Conservation (phyloP, 2,888 invertebrate genomes). For the Trachelus tabidus region DNA sequence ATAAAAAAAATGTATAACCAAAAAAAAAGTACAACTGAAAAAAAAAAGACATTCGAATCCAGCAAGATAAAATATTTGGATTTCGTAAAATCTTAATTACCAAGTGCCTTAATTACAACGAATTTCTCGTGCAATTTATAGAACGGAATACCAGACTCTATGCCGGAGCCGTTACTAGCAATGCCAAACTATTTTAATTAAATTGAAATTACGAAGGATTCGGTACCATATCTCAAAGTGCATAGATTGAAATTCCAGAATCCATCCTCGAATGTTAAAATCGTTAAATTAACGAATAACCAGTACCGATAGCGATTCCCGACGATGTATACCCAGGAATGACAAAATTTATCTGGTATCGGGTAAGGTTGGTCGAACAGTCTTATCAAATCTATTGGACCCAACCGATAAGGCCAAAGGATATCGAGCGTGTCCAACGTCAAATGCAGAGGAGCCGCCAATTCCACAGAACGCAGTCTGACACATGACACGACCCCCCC, state of each 20-base stretch:
- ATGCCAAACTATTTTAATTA: not conserved
- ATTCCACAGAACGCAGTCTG: not conserved
- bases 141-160: not conserved
- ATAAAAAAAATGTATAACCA: not conserved
- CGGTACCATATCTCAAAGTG: not conserved
- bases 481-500: slow-evolving; percentile 18
- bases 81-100: not conserved
- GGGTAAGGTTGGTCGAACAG: not conserved
- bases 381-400: not conserved
- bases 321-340: not conserved
- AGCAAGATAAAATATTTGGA: not conserved
- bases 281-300: not conserved
- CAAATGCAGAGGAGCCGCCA: not conserved
- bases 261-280: not conserved
- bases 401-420: not conserved
- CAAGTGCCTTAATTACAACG: not conserved
- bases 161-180: not conserved
- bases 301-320: not conserved
- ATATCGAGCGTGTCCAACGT: not conserved
- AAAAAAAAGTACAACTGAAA: not conserved
- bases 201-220: not conserved
- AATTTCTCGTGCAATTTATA: not conserved
- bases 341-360: not conserved
- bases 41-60: not conserved
- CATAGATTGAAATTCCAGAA: not conserved